Percentiles rank a stretch among this genome's conserved stretches.
Evolutionary conservation across 1,140 invertebrate species (phyloP).

Genomic region (Aphelinus certus): DNA sequence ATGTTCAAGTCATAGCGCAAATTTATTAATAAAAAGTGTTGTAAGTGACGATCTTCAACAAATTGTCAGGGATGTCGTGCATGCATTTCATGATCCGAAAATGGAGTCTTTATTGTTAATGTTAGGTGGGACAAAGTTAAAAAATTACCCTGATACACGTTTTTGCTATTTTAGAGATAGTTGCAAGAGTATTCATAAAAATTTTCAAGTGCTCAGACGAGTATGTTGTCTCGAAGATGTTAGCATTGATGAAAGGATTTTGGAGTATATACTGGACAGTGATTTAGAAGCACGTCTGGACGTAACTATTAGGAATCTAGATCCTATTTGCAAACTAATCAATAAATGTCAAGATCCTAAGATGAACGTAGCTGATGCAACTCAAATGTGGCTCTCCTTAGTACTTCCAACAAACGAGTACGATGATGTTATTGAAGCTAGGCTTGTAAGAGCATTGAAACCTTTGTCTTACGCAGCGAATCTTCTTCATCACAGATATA

Average conservation of each 20-base stretch:
- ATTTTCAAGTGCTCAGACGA: not conserved
- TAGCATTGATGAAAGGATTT: not conserved
- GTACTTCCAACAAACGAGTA: not conserved
- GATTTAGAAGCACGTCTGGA: not conserved
- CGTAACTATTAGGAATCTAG: not conserved
- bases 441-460: not conserved
- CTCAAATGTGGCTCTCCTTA: slow-evolving; percentile 13
- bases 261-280: not conserved
- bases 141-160: slow-evolving; percentile 16
- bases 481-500: slow-evolving; percentile 8
- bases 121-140: slow-evolving; percentile 10
- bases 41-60: not conserved
- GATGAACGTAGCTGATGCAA: slow-evolving; percentile 17
- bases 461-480: slow-evolving; percentile 1
- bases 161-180: slow-evolving; percentile 1
- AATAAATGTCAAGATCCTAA: slow-evolving; percentile 12
- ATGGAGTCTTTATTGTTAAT: not conserved
- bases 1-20: no score
- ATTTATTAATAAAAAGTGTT: no score
- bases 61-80: not conserved
- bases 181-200: slow-evolving; percentile 4
- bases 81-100: no score
- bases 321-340: slow-evolving; percentile 20
- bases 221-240: not conserved
- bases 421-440: not conserved